Conservation (phyloP, 2,888 invertebrate species). For the Mesochorus sp. region DNA sequence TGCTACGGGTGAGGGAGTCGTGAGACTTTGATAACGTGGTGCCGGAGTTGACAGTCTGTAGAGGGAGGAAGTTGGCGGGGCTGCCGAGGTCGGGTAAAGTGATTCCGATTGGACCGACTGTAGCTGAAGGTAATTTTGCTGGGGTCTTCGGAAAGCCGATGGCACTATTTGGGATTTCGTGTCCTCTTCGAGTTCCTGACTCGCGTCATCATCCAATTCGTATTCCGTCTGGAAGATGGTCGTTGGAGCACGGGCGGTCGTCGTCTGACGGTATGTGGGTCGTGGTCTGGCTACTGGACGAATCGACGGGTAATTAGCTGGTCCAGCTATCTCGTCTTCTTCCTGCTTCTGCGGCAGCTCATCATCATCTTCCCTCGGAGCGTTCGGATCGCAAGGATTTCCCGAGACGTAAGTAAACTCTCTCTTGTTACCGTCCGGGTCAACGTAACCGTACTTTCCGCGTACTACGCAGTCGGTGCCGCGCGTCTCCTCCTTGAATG, state of each 20-base stretch:
- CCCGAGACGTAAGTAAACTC: conserved; percentile 94
- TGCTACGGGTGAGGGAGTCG: conserved; percentile 84
- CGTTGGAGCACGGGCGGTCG: conserved; percentile 84
- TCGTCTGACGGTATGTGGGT: conserved; percentile 81
- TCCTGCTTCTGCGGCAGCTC: conserved; percentile 82
- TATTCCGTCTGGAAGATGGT: conserved; percentile 89
- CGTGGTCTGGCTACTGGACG: conserved; percentile 82
- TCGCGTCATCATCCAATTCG: conserved; percentile 82
- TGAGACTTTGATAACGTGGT: conserved; percentile 87
- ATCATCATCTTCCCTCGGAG: conserved; percentile 87
- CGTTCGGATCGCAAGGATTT: conserved; percentile 93
- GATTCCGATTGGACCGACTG: conserved; percentile 72
- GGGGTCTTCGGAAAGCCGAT: conserved; percentile 79
- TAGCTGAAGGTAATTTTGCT: conserved; percentile 75
- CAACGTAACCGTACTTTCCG: conserved; percentile 93
- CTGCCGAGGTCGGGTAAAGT: conserved; percentile 75
- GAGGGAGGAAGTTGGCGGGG: conserved; percentile 77
- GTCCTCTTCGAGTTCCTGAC: conserved; percentile 85
- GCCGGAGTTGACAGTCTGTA: conserved; percentile 83
- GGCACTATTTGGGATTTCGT: conserved; percentile 83
- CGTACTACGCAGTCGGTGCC: conserved; percentile 93
- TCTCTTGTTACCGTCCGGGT: conserved; percentile 92
- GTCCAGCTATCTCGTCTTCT: conserved; percentile 84
- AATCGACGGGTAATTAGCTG: conserved; percentile 85
- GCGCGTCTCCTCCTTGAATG: conserved; percentile 93